A percentile compares a stretch with the other conserved stretches of the same genome.
Conservation (phyloP, 1,140 invertebrate species). For the Orius laevigatus region DNA sequence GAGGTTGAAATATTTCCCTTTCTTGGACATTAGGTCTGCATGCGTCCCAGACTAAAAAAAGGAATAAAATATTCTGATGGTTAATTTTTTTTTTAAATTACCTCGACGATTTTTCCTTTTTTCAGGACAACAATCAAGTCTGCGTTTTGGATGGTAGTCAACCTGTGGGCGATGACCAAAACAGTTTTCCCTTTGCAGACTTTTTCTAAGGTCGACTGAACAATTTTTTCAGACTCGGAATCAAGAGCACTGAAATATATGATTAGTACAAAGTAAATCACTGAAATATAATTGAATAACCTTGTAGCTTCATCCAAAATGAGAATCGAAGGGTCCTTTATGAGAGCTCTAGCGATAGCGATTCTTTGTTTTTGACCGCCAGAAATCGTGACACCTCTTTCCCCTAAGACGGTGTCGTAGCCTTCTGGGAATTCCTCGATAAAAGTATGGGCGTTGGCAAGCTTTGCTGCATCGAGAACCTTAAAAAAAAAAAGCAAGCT, state of each 20-base stretch:
- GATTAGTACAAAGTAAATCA: background rate
- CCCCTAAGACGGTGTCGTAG: slow-evolving; percentile 74
- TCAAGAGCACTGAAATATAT: slow-evolving; percentile 58
- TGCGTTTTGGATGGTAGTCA: slow-evolving; percentile 75
- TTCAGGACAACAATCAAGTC: slow-evolving; percentile 75
- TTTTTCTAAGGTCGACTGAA: slow-evolving; percentile 65
- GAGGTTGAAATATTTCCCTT: slow-evolving; percentile 29
- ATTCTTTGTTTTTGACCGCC: slow-evolving; percentile 71
- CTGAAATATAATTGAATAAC: slow-evolving; percentile 27
- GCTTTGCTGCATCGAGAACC: slow-evolving; percentile 58
- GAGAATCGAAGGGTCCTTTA: slow-evolving; percentile 65
- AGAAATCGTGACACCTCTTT: slow-evolving; percentile 56
- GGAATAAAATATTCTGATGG: no score
- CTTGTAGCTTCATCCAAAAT: slow-evolving; percentile 85
- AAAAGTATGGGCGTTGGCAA: slow-evolving; percentile 85
- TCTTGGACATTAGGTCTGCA: slow-evolving; percentile 45
- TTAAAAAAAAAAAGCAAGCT: slow-evolving; percentile 23
- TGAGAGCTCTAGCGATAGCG: slow-evolving; percentile 63
- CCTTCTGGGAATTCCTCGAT: slow-evolving; percentile 66
- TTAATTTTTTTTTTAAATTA: no score
- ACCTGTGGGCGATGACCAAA: slow-evolving; percentile 72
- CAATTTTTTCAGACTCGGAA: slow-evolving; percentile 72
- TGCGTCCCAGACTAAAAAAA: slow-evolving; percentile 58
- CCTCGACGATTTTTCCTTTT: slow-evolving; percentile 64
- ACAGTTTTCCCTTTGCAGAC: slow-evolving; percentile 65